Base-by-base conservation (phyloP, 1,140 invertebrate species). In the Hyphantria cunea region DNA sequence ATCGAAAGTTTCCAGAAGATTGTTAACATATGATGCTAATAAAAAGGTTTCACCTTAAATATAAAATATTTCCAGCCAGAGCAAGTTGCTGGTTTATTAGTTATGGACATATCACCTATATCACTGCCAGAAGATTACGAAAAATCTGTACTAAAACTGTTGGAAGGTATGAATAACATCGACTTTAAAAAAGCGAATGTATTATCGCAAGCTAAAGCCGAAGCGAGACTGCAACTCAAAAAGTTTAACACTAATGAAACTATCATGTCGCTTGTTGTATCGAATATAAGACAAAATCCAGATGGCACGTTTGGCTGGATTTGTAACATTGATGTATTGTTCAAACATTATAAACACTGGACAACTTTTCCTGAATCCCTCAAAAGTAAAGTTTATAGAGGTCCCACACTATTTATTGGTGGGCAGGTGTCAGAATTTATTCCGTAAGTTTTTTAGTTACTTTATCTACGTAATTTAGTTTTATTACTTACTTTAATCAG, bases 51-150 rank as follows among this genome's bases (percentile, higher is more conserved):
- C 17, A 25, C n/a, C n/a, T n/a, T 49, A 49, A 25, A 25, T 45
- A 14, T 52, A 12, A 45, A 39, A 14, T 33, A 0, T 34, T 81
- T 86, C 11, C 81, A 95, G 94, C 95, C 95, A 33, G 83, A 94
- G 59, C 67, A 93, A 32, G 91, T 97, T 0, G 92, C 95, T 14
- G 95, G 94, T 58, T 80, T 97, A 25, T 84, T 96, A 13, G 92
- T 96, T 0, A 92, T 95, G 33, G 96, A 97, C 75, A 93, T 96
- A 60, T 94, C 94, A 11, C 96, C 96, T 0, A 71, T 93, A 0
- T 91, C 91, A 51, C 82, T 88, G 0, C 91, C 93, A 48, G 86
- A 88, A 17, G 87, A 92, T 72, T 86, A 94, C 1, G 68, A 82
- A 31, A 75, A 86, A 2, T 91, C 64, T 13, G 74, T 94, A 73